Conservation (phyloP, 2,888 invertebrate genomes). For the Xylocampa areola region DNA sequence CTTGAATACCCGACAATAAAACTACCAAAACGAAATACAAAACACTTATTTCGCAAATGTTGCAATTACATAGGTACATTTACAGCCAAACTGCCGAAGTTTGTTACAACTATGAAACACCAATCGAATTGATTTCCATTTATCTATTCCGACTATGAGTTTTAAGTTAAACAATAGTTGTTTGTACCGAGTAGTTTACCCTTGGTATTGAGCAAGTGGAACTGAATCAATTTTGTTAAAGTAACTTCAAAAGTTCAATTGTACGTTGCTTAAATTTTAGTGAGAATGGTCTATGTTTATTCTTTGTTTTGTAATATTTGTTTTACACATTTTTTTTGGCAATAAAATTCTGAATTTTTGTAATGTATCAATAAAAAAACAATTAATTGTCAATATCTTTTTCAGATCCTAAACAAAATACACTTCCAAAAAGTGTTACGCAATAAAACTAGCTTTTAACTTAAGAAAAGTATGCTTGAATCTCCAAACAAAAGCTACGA, state of each 20-base stretch:
- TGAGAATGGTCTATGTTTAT: no score
- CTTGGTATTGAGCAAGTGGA: conserved; percentile 26
- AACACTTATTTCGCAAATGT: conserved; percentile 22
- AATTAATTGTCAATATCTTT: no score
- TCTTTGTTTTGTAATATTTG: conserved; percentile 18
- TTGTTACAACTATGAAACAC: conserved; percentile 33
- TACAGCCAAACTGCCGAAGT: conserved; percentile 35
- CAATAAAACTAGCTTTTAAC: no score
- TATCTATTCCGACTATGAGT: conserved; percentile 32
- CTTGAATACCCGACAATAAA: no score
- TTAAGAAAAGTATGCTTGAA: not conserved
- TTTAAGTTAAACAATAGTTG: conserved; percentile 41
- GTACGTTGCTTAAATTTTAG: conserved; percentile 1
- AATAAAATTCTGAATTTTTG: not conserved
- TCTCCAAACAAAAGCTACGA: conserved; percentile 16
- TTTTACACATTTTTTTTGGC: conserved; percentile 11
- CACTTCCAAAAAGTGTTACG: no score
- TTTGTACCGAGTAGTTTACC: conserved; percentile 39
- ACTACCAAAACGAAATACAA: no score
- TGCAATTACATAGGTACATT: conserved; percentile 31
- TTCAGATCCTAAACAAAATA: no score
- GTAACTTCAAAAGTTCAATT: conserved; percentile 39
- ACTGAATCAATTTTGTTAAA: conserved; percentile 28
- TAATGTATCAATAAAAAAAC: no score
- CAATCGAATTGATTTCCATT: conserved; percentile 49